These are phyloP conservation scores for Hepsetus odoe DNA, from an alignment of 2,113 vertebrate species.

Conservation along the genomic window DNA sequence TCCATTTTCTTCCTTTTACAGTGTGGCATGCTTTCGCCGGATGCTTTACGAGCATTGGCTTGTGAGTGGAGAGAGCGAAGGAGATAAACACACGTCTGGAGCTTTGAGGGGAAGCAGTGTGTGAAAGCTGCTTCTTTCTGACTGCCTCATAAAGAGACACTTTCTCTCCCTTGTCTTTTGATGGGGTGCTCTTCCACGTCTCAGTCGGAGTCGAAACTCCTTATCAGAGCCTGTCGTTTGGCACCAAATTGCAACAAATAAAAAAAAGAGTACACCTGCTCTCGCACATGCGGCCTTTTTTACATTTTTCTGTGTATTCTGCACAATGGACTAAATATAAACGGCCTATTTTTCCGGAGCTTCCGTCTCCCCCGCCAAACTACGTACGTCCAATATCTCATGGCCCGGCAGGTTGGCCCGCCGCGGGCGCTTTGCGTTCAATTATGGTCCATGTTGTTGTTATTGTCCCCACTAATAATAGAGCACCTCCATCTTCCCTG, in stretches of 20 bases:
- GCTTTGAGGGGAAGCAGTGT: background rate
- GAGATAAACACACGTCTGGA: background rate
- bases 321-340: constrained; percentile 39
- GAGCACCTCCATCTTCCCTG: constrained; percentile 60
- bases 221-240: background rate
- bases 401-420: constrained; percentile 31
- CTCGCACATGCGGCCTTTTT: background rate
- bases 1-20: no score
- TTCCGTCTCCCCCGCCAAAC: background rate
- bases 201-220: background rate
- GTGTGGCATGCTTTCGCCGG: background rate
- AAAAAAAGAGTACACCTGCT: background rate
- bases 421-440: constrained; percentile 63
- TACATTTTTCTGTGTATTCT: constrained; percentile 7
- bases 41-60: background rate
- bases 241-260: background rate
- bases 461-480: constrained; percentile 71
- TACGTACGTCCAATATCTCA: constrained; percentile 38
- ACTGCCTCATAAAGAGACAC: background rate
- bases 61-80: background rate
- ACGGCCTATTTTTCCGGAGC: constrained; percentile 27
- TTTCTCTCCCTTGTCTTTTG: background rate
- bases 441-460: constrained; percentile 64
- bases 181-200: background rate
- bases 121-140: background rate